Evolutionary conservation across 2,888 invertebrate genomes (phyloP).

Genomic region (Diadegma fenestrale): DNA sequence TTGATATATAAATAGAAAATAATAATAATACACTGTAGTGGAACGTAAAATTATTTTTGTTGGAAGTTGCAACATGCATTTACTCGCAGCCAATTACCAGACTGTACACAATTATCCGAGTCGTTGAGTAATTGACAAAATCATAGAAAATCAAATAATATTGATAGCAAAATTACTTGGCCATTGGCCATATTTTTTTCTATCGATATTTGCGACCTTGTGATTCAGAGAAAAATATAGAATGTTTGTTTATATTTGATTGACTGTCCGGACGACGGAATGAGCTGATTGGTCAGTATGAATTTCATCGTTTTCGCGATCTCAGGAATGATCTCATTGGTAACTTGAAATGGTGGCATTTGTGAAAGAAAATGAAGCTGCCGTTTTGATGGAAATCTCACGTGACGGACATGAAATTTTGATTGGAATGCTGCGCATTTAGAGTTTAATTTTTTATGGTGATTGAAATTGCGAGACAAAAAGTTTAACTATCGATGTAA

Average conservation of each 20-base stretch:
- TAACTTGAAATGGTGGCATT: background rate
- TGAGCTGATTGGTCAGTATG: constrained; percentile 43
- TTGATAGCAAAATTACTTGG: constrained; percentile 1
- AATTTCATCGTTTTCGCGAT: constrained; percentile 9
- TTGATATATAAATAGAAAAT: constrained; percentile 41
- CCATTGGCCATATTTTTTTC: background rate
- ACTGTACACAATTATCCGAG: constrained; percentile 11
- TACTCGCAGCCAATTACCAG: constrained; percentile 30
- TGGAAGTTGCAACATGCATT: constrained; percentile 54
- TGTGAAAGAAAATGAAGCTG: background rate
- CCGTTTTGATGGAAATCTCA: background rate
- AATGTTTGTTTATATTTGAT: background rate
- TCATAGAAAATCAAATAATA: constrained; percentile 1
- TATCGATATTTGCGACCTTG: background rate
- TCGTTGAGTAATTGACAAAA: constrained; percentile 40
- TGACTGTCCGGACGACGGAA: constrained; percentile 4
- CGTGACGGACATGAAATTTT: background rate
- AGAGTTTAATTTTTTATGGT: background rate
- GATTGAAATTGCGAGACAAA: background rate
- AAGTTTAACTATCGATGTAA: background rate
- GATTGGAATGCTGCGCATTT: constrained; percentile 5
- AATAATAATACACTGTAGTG: constrained; percentile 56
- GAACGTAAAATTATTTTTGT: constrained; percentile 59
- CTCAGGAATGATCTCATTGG: background rate
- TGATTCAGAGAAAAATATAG: constrained; percentile 34